Evolutionary conservation across 2,113 vertebrate genomes (phyloP).

Genomic region (Nesospiza acunhae): DNA sequence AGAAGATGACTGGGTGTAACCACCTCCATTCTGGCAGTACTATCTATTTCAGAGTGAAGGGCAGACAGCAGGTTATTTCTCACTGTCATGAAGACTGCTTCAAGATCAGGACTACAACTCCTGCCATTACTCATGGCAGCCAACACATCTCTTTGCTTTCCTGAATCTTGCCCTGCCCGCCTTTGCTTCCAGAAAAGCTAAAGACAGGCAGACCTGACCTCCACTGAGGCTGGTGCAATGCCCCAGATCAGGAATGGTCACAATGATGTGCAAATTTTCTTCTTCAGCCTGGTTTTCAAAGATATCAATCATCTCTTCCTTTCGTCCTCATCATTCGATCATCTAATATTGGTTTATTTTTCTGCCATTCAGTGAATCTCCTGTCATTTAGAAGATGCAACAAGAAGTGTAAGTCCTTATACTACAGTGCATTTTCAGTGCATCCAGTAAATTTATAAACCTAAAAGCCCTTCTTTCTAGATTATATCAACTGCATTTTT

Average conservation of each 20-base stretch:
- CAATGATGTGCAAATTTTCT: not conserved
- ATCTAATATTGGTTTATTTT: not conserved
- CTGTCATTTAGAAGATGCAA: not conserved
- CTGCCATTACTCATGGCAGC: not conserved
- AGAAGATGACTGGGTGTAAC: not conserved
- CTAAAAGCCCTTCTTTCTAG: not conserved
- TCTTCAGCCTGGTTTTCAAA: not conserved
- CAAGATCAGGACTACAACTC: not conserved
- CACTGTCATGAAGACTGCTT: not conserved
- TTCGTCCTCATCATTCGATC: accelerated
- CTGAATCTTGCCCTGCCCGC: accelerated
- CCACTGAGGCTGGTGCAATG: not conserved
- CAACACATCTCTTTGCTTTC: not conserved
- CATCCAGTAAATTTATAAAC: not conserved
- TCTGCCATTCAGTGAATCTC: not conserved
- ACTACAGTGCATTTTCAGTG: not conserved
- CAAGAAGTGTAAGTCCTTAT: not conserved
- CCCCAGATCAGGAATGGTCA: not conserved
- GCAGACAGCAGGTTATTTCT: not conserved
- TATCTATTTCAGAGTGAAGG: not conserved
- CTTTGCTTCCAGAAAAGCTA: not conserved
- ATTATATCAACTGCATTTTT: not conserved
- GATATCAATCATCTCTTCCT: not conserved
- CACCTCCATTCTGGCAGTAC: not conserved
- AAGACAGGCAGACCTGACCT: not conserved